Conservation (phyloP, 2,888 invertebrate species). For the Platerodrilus igneus region DNA sequence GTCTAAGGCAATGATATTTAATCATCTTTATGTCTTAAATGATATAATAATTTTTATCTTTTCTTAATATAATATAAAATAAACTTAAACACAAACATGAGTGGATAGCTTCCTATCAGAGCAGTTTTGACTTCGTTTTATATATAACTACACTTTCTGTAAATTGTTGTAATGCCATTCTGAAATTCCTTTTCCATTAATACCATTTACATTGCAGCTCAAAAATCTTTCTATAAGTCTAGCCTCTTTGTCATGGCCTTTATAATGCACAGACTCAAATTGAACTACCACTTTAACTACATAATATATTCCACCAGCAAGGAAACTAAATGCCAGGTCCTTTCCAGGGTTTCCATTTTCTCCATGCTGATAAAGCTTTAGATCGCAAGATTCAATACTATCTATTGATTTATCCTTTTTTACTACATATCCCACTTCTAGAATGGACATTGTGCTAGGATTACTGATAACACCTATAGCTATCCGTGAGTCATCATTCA, state of each 20-base stretch:
- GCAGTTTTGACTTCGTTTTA: no score
- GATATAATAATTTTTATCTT: no score
- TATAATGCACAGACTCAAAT: slow-evolving; percentile 58
- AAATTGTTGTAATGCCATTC: slow-evolving; percentile 69
- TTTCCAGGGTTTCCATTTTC: slow-evolving; percentile 60
- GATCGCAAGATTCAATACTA: no score
- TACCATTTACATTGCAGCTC: slow-evolving; percentile 55
- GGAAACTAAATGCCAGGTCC: slow-evolving; percentile 62
- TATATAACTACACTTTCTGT: no score
- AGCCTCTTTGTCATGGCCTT: slow-evolving; percentile 65
- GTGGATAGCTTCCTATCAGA: no score
- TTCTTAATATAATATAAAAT: no score
- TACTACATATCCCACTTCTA: slow-evolving; percentile 63
- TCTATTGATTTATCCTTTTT: slow-evolving; percentile 49
- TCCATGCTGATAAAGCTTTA: slow-evolving; percentile 63
- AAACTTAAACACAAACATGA: no score
- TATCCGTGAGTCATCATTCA: slow-evolving; percentile 64
- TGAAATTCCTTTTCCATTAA: slow-evolving; percentile 64
- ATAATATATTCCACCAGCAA: slow-evolving; percentile 54
- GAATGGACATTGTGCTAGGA: slow-evolving; percentile 60
- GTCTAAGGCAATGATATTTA: no score
- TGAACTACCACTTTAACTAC: slow-evolving; percentile 61
- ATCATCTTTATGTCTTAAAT: no score
- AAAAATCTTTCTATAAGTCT: slow-evolving; percentile 62
- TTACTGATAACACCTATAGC: slow-evolving; percentile 73